Evolutionary conservation across 2,113 vertebrate genomes (phyloP), one percentile per base, ranked within the genome.

Genomic region (Vimba vimba): DNA sequence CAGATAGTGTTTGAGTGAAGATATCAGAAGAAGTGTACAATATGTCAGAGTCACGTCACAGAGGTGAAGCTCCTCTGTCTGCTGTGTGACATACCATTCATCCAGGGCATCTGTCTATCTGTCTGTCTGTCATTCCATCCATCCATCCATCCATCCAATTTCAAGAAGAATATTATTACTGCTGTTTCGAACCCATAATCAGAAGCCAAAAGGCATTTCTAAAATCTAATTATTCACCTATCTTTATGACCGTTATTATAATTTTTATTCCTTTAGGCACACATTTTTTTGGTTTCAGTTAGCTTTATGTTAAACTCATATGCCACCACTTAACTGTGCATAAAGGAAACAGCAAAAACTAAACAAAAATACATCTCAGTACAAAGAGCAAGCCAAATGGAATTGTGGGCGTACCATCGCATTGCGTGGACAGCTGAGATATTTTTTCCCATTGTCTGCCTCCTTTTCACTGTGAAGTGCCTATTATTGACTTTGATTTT

Each of bases 1-100:
- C 45, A 79, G 73, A 76, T 83, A 85, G 64, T 66, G 86, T 69
- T 87, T 43, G 79, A 82, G 77, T 47, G 66, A 83, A 88, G 64
- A 43, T 55, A 73, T 88, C 45, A 45, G 60, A 19, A 52, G 27
- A 23, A 27, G 75, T 79, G 80, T 66, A 84, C 79, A 60, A n/a
- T 23, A 74, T 74, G 59, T 78, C 74, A 59, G 19, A 47, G 30
- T 57, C 33, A 23, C 3, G 45, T 21, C 75, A 43, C 50, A 8
- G 73, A 79, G 39, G 30, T 57, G 79, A 62, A 47, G 12, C 23
- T 12, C 60, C 59, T 79, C 82, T 7, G 57, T 86, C 8, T 10
- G 43, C 83, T 86, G 87, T 30, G 69, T 60, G 47, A 84, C 59
- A 80, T 82, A 73, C 43, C 59, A 81, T 85, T 0, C 0, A 81